phyloP scores from a whole-genome alignment of 23 tunicate species.

The Trididemnum nubilum region DNA sequence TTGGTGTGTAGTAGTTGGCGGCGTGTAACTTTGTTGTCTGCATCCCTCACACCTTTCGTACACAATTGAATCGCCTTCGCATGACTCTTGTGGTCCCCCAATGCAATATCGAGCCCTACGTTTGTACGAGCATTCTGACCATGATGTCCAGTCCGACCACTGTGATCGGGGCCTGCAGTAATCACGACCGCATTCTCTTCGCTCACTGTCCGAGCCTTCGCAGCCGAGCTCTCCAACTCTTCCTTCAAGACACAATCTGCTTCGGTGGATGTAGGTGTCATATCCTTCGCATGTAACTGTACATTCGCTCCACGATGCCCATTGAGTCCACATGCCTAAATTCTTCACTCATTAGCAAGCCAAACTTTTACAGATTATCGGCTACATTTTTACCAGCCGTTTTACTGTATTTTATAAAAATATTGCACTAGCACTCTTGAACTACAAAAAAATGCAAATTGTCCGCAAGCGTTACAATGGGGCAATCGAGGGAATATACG shows the following conservation, averaged over 20 bases:
- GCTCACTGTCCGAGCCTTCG: constrained; percentile 27
- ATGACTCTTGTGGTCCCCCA: constrained; percentile 31
- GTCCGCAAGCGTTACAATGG: too few species aligned
- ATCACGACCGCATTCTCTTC: constrained; percentile 35
- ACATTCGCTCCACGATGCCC: constrained; percentile 67
- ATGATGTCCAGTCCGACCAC: constrained; percentile 46
- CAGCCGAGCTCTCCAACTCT: constrained; percentile 20
- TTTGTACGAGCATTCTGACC: constrained; percentile 57
- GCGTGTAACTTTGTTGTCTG: constrained; percentile 1
- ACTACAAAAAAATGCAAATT: too few species aligned
- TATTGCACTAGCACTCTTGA: too few species aligned
- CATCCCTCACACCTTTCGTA: constrained; percentile 6
- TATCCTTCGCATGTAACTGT: constrained; percentile 58
- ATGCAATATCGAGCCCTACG: constrained; percentile 33
- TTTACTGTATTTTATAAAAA: too few species aligned
- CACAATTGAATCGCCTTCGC: constrained; percentile 21
- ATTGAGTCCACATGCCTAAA: constrained; percentile 46
- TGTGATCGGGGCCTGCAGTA: constrained; percentile 39
- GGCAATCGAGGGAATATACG: too few species aligned
- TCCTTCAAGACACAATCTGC: constrained; percentile 29
- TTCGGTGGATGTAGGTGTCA: constrained; percentile 21
- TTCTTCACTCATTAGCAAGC: constrained; percentile 17
- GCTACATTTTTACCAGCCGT: too few species aligned
- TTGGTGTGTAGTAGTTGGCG: too few species aligned
- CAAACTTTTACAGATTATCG: too few species aligned